Base-by-base conservation (phyloP, 2,113 vertebrate genomes). In the Plestiodon gilberti region DNA sequence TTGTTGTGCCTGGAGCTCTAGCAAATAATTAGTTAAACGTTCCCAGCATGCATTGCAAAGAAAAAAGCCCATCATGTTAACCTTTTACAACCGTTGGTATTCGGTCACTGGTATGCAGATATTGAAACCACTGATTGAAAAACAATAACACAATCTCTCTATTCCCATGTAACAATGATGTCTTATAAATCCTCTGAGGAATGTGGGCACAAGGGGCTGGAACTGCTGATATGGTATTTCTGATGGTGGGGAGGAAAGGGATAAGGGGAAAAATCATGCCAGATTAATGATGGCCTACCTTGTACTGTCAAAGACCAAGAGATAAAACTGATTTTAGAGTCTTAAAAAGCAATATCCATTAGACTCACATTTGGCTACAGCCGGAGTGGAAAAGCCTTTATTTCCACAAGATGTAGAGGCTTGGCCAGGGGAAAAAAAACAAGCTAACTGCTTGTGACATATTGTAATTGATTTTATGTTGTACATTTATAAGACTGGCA, bases 311-410 rank as follows among this genome's bases (percentile, higher is more conserved):
- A 76, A 87, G 89, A 92, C 92, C 92, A 92, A 78, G 64, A 92
- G 85, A 91, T 86, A 91, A 91, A 94, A 83, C 57, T 83, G 87
- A 88, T 90, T 89, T 91, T 88, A 93, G 62, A 92, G 88, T 89
- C 78, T 95, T 94, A 94, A 92, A 94, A 95, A 94, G 92, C 90
- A 94, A 93, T 92, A 94, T 94, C 89, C 85, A 91, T 95, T 95
- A 93, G 93, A 94, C 82, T 95, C 71, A 87, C 82, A 92, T 92
- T 93, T 93, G 91, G 81, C 89, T 91, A 94, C 69, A 87, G 91
- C 83, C 90, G 61, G 84, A 90, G 86, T 94, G 84, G 82, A 95
- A 94, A 90, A 88, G 61, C 85, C 90, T 78, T 91, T 90, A 91
- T 90, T 93, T 94, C 90, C 94, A 35, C 83, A 93, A 91, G 88